Evolutionary conservation across 2,113 vertebrate species (phyloP).

Genomic region (Heterotis niloticus): DNA sequence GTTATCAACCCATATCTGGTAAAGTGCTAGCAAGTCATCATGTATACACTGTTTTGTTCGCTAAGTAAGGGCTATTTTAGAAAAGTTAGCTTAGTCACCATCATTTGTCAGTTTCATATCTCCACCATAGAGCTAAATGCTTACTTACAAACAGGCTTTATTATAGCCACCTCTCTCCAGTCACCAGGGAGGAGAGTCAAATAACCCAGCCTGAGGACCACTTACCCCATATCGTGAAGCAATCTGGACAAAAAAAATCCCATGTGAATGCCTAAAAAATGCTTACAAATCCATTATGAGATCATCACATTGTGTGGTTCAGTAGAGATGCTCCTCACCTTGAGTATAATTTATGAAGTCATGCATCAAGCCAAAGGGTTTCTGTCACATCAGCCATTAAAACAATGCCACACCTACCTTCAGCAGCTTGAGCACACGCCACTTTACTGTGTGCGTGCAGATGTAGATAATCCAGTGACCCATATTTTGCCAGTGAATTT

Average conservation of each 20-base stretch:
- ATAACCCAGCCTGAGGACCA: neutral
- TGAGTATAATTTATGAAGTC: neutral
- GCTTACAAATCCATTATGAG: neutral
- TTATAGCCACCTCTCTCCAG: neutral
- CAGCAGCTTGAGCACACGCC: constrained; percentile 16
- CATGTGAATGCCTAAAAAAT: neutral
- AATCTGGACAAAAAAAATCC: constrained; percentile 6
- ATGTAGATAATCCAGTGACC: constrained; percentile 26
- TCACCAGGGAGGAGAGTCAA: constrained; percentile 10
- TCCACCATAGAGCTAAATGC: neutral
- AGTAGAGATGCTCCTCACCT: constrained; percentile 19
- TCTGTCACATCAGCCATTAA: neutral
- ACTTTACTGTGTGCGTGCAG: neutral
- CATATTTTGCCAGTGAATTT: neutral
- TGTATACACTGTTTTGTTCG: too few species aligned
- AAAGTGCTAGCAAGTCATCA: too few species aligned
- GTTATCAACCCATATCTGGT: too few species aligned
- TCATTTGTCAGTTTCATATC: too few species aligned
- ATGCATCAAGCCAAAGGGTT: constrained; percentile 18
- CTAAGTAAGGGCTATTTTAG: too few species aligned
- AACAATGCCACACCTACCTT: constrained; percentile 59
- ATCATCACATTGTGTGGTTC: neutral
- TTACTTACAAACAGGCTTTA: constrained; percentile 4
- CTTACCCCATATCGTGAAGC: constrained; percentile 4
- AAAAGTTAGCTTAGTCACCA: too few species aligned